Conservation (phyloP, 2,113 vertebrate species). For the Esox niger region DNA sequence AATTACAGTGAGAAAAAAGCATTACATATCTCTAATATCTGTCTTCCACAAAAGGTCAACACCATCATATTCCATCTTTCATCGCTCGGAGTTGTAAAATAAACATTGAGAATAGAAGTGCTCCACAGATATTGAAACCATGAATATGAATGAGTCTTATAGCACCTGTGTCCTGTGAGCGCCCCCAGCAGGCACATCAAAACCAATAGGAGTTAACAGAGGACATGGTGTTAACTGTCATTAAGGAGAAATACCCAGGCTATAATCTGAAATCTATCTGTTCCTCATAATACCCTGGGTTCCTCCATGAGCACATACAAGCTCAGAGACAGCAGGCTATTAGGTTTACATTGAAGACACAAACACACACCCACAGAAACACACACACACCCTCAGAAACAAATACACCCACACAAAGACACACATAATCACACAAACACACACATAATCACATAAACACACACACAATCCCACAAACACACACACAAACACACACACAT, state of each 20-base stretch:
- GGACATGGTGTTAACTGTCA: constrained; percentile 13
- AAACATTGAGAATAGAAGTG: not conserved
- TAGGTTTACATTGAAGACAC: not conserved
- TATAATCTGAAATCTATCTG: constrained; percentile 13
- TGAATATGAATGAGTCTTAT: not conserved
- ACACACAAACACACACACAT: not conserved
- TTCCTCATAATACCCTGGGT: constrained; percentile 31
- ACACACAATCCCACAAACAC: not conserved
- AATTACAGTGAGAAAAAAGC: too few relatives aligned
- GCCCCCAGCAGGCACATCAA: not conserved
- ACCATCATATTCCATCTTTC: not conserved
- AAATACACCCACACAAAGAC: not conserved
- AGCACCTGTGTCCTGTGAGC: not conserved
- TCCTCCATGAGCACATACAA: constrained; percentile 21
- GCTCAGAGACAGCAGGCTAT: not conserved
- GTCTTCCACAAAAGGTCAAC: too few relatives aligned
- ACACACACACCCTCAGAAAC: not conserved
- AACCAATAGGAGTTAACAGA: not conserved
- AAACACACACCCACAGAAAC: not conserved
- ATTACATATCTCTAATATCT: too few relatives aligned
- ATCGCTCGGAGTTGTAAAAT: not conserved
- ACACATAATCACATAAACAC: not conserved
- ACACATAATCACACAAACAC: not conserved
- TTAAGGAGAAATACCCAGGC: constrained; percentile 1
- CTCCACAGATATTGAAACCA: not conserved